Evolutionary conservation across 2,888 invertebrate genomes (phyloP).

Genomic region (Drosophila borealis): DNA sequence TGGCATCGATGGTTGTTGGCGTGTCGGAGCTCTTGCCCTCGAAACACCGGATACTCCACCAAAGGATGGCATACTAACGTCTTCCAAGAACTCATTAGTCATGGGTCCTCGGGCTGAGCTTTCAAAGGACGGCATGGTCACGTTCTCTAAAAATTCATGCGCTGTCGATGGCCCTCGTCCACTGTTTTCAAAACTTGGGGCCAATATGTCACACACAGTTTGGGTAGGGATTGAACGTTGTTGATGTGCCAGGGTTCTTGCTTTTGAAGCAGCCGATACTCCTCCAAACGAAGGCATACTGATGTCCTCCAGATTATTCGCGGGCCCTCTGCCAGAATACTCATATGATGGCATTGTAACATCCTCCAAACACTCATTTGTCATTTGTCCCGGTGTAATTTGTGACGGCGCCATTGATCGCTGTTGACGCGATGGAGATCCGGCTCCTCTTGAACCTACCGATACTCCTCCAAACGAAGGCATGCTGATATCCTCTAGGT

Average conservation of each 20-base stretch:
- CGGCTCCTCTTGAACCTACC: background rate
- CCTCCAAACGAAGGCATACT: conserved; percentile 34
- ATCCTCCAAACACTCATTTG: conserved; percentile 7
- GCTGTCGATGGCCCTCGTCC: background rate
- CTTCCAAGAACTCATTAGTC: conserved; percentile 17
- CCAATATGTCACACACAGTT: conserved; percentile 5
- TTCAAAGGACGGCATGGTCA: conserved; percentile 14
- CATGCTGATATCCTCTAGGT: conserved; percentile 20
- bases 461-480: conserved; percentile 20
- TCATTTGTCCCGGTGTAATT: background rate
- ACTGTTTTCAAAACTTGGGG: conserved; percentile 1
- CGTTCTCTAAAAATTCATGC: conserved; percentile 13
- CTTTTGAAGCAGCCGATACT: conserved; percentile 12
- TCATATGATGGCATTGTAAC: conserved; percentile 20
- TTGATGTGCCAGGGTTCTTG: background rate
- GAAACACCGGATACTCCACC: background rate
- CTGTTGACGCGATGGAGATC: background rate
- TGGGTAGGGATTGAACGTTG: conserved; percentile 4
- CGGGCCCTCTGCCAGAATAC: background rate
- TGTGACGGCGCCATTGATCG: background rate
- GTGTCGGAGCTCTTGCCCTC: no score
- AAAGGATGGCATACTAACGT: conserved; percentile 12
- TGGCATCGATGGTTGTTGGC: background rate
- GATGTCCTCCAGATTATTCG: conserved; percentile 16
- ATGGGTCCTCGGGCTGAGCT: background rate